Base-by-base conservation (phyloP, 1,140 invertebrate genomes). In the Homarus americanus region DNA sequence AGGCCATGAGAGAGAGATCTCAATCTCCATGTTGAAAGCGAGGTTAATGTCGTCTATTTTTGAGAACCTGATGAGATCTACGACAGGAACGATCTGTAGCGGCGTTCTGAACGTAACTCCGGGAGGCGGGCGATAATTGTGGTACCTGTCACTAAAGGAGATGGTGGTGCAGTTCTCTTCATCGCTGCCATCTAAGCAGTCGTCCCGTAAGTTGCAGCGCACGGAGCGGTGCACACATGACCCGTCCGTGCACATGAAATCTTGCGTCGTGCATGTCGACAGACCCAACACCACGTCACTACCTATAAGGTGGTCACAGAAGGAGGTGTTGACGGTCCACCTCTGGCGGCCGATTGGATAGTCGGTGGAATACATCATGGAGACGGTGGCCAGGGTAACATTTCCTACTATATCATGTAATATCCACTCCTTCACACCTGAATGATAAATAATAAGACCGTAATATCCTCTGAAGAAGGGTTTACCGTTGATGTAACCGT, bases 41-140 rank as follows among this genome's bases (percentile, higher is more conserved):
- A 88, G 40, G 86, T 88, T 80, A 58, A 88, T 88, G 58, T 88
- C 86, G 38, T 88, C 86, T 15, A 88, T 88, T 36, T 88, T 88
- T 15, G 86, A 88, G 40, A 88, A 88, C 76, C 86, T 63, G 34
- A 88, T 63, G 40, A 88, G 86, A n/a, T 88, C 86, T 12, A 88
- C 86, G 20, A 34, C 10, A 28, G 86, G 76, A 2, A 32, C 53
- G 20, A 88, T 63, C 36, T 36, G 32, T 1, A 88, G 76, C 20
- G 75, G 86, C 34, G 28, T 28, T 32, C 76, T 76, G 36, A 88
- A 40, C 76, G 53, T 80, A n/a, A n/a, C 75, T 2, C 86, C 63
- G 17, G 86, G 86, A 0, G 86, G 86, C 7, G 86, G 86, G 3
- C 86, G 75, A 49, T 80, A 69, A 76, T 80, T 88, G 86, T 63